Evolutionary conservation across 2,888 invertebrate species (phyloP), one percentile per base, ranked within the genome.

Genomic region (Lithosia quadra): DNA sequence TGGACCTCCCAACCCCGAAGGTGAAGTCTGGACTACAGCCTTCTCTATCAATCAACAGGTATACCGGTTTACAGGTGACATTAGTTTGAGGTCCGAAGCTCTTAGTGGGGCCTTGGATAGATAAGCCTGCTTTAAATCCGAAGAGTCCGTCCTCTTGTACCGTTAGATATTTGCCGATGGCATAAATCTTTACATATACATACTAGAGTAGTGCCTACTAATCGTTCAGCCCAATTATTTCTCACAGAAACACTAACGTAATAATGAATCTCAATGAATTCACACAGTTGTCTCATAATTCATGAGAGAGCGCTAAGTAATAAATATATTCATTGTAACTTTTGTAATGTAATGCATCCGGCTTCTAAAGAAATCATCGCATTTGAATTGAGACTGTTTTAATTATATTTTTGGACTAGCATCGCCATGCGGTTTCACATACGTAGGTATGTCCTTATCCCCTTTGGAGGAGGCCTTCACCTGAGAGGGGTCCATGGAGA

Each of bases 281-380:
- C 82, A 71, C 80, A 78, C 73, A 71, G 68, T 58, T 61, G 67
- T 75, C 73, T 57, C 68, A 81, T 79, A 82, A 78, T 78, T 84
- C 79, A 80, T 85, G 76, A 77, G 76, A 72, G 74, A 73, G 76
- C 74, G 86, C 74, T 79, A 84, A 82, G 71, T 76, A 73, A 80
- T 82, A 81, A 85, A 83, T 84, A 74, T 85, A 85, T 86, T 86
- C 86, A 86, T 82, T 77, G 78, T 55, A 24, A 69, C 28, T 7
- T 33, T 33, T 33, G 11, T 49, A n/a, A n/a, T 49, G n/a, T 63
- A 69, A 81, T 61, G 72, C 73, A 75, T 73, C 75, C 68, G 77
- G 69, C 43, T 71, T 24, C 22, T 69, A 74, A 81, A 74, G 67
- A 70, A 79, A 81, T 74, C 74, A 74, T 76, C 73, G 71, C 43